A percentile compares a stretch with the other conserved stretches of the same genome.
phyloP scores from a whole-genome alignment of 2,797 vertebrate genomes.

The Rhadinocentrus ornatus region DNA sequence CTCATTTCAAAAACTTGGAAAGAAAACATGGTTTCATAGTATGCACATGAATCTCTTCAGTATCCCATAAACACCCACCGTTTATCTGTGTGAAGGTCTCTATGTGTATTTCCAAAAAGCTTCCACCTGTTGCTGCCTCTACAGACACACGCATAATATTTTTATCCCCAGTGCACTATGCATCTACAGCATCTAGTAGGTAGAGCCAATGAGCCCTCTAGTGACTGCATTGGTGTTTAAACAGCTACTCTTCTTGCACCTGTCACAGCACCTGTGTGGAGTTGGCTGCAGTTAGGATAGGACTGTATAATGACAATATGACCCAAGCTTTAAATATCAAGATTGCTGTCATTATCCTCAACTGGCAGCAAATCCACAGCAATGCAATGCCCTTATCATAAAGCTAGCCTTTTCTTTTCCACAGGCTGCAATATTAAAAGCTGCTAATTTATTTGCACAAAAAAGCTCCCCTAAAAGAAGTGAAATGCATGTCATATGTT shows the following conservation, averaged over 20 bases:
- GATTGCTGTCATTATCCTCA: conserved; percentile 28
- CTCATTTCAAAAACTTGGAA: not conserved
- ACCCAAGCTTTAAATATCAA: conserved; percentile 51
- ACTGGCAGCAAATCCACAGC: conserved; percentile 22
- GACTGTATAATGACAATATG: conserved; percentile 33
- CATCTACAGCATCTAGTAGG: conserved; percentile 7
- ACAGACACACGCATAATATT: conserved; percentile 39
- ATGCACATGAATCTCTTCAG: not conserved
- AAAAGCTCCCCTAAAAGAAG: not conserved
- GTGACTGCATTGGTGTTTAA: conserved; percentile 15
- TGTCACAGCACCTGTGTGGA: conserved; percentile 55
- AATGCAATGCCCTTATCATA: conserved; percentile 32
- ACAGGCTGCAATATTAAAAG: conserved; percentile 6
- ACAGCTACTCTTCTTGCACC: conserved; percentile 27
- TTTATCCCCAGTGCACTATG: conserved; percentile 25
- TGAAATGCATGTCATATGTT: conserved; percentile 7
- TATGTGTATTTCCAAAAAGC: conserved; percentile 22
- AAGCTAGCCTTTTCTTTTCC: conserved; percentile 23
- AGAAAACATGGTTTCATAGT: not conserved
- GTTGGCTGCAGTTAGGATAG: conserved; percentile 40
- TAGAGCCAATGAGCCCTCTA: conserved; percentile 14
- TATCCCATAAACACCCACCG: not conserved
- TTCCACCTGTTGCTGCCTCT: conserved; percentile 39
- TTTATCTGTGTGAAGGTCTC: conserved; percentile 22
- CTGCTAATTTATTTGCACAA: conserved; percentile 27